A percentile compares a stretch with the other conserved stretches of the same genome.
Conservation (phyloP, 2,888 invertebrate species). For the Trachelus stipa region DNA sequence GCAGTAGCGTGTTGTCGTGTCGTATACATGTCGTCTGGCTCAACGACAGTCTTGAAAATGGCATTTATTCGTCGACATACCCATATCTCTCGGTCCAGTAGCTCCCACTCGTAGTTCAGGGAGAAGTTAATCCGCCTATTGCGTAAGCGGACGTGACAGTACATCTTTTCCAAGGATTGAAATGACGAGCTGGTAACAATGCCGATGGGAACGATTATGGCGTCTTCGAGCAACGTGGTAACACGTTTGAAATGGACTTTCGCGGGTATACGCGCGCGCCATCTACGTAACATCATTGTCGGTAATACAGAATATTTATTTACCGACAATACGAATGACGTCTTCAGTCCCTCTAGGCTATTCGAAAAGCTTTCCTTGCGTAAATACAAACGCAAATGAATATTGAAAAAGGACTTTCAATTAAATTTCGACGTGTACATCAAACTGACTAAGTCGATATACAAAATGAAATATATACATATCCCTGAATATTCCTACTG, state of each 20-base stretch:
- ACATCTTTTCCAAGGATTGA: constrained; percentile 13
- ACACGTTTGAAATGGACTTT: constrained; percentile 1
- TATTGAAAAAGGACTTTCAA: no score
- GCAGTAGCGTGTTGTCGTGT: constrained; percentile 8
- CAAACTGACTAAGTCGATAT: no score
- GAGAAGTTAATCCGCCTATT: constrained; percentile 44
- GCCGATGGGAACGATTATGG: neutral
- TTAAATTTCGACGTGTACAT: no score
- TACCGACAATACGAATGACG: neutral
- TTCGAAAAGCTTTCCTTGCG: no score
- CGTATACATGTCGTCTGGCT: constrained; percentile 7
- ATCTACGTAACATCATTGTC: constrained; percentile 6
- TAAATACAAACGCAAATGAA: no score
- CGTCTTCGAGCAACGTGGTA: neutral
- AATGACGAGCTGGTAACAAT: neutral
- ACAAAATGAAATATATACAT: no score
- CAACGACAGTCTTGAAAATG: neutral
- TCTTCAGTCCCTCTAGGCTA: no score
- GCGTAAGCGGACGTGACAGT: constrained; percentile 28
- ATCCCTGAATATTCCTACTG: no score
- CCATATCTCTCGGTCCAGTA: constrained; percentile 54
- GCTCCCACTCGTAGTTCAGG: constrained; percentile 54
- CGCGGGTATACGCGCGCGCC: constrained; percentile 8
- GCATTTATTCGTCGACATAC: constrained; percentile 41
- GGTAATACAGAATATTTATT: neutral